Evolutionary conservation across 2,888 invertebrate species (phyloP).

Genomic region (Rhagonycha lutea): DNA sequence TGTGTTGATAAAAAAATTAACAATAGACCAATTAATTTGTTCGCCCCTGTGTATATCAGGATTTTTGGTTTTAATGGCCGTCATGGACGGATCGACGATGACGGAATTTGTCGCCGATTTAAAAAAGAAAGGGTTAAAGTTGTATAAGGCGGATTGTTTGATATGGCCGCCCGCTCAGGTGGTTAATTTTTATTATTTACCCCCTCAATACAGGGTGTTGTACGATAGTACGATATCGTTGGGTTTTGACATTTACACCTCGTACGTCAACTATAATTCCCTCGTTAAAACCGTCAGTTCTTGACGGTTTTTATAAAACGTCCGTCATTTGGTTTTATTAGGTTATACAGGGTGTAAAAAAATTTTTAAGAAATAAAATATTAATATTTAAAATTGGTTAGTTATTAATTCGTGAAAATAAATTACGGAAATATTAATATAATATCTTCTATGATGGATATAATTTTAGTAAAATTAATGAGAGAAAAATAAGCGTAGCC

Average conservation of each 20-base stretch:
- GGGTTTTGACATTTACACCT: constrained; percentile 84
- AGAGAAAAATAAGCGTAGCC: too few species aligned
- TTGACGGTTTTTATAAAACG: neutral
- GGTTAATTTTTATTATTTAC: constrained; percentile 88
- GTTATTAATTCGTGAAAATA: too few species aligned
- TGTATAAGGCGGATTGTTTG: constrained; percentile 87
- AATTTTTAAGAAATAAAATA: neutral
- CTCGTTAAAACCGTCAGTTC: constrained; percentile 1
- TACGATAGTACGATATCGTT: constrained; percentile 86
- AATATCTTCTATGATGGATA: too few species aligned
- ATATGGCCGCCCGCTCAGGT: constrained; percentile 93
- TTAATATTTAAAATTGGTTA: too few species aligned
- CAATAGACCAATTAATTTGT: constrained; percentile 81
- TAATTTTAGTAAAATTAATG: too few species aligned
- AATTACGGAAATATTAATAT: too few species aligned
- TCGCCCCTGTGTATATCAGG: constrained; percentile 79
- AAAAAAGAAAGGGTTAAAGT: constrained; percentile 71
- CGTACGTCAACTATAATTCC: constrained; percentile 71
- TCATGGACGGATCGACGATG: constrained; percentile 68
- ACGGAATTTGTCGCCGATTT: constrained; percentile 70
- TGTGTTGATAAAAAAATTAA: constrained; percentile 75
- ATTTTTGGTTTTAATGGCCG: constrained; percentile 77
- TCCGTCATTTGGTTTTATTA: neutral
- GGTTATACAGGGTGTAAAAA: neutral
- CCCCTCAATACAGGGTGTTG: constrained; percentile 79